These are phyloP conservation scores for Drosophila equinoxialis DNA, from an alignment of 1,140 invertebrate species.

Conservation along the genomic window DNA sequence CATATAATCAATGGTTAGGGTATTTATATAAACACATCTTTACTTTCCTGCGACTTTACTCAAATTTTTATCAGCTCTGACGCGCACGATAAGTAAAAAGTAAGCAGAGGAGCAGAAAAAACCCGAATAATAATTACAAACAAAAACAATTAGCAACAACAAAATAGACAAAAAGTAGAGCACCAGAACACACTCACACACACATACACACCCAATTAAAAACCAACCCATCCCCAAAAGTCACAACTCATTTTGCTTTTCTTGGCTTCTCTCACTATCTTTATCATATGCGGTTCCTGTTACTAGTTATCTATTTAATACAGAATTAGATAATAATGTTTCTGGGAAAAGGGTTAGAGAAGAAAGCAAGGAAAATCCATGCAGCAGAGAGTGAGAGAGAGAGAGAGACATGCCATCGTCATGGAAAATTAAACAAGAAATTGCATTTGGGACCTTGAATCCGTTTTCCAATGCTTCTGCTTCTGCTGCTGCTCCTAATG, in stretches of 20 bases:
- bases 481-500: constrained; percentile 19
- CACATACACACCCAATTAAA: constrained; percentile 24
- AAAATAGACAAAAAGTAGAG: constrained; percentile 53
- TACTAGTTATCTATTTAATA: constrained; percentile 17
- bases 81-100: constrained; percentile 59
- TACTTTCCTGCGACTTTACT: constrained; percentile 26
- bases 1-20: not conserved
- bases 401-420: constrained; percentile 33
- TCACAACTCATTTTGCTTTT: constrained; percentile 10
- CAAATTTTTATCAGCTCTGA: constrained; percentile 62
- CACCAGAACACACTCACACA: constrained; percentile 30
- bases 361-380: constrained; percentile 17
- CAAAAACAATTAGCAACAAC: constrained; percentile 72
- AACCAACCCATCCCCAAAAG: constrained; percentile 33
- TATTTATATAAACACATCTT: not conserved
- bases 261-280: constrained; percentile 27
- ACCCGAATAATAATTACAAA: constrained; percentile 52
- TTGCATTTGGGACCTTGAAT: constrained; percentile 35
- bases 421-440: constrained; percentile 63
- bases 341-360: not conserved
- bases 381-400: constrained; percentile 9
- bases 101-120: constrained; percentile 32
- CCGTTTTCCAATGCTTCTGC: constrained; percentile 19
- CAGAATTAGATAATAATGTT: constrained; percentile 35
- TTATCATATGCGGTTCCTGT: constrained; percentile 27